Evolutionary conservation across 2,888 invertebrate genomes (phyloP).

Genomic region (Cosmopolites sordidus): DNA sequence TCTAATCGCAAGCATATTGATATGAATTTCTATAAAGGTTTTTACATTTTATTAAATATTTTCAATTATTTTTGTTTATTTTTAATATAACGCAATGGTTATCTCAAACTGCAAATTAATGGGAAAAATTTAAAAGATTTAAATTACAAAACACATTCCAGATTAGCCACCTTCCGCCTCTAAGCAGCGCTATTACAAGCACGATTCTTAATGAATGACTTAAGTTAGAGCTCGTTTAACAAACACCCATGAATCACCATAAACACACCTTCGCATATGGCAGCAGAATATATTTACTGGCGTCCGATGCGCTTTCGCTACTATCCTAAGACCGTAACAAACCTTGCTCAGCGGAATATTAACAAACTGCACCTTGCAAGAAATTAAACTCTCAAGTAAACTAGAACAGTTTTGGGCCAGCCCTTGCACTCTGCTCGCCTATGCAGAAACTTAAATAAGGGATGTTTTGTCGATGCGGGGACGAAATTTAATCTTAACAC

Average conservation of each 20-base stretch:
- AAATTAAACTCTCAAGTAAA: constrained; percentile 16
- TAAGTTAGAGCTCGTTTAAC: not conserved
- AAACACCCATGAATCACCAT: not conserved
- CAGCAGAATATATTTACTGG: constrained; percentile 4
- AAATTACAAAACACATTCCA: too few relatives aligned
- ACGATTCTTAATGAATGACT: too few relatives aligned
- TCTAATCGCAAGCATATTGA: too few relatives aligned
- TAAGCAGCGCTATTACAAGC: too few relatives aligned
- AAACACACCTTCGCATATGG: not conserved
- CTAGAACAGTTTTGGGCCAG: constrained; percentile 11
- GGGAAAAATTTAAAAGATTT: too few relatives aligned
- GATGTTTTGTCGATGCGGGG: constrained; percentile 10
- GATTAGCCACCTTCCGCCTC: too few relatives aligned
- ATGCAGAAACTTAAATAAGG: constrained; percentile 14
- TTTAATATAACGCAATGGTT: too few relatives aligned
- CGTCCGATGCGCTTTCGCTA: constrained; percentile 3
- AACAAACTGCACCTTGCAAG: constrained; percentile 15
- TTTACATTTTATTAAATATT: too few relatives aligned
- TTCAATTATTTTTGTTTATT: too few relatives aligned
- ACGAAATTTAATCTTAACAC: constrained; percentile 11
- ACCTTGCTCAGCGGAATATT: constrained; percentile 15
- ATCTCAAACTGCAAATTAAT: too few relatives aligned
- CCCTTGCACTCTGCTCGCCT: constrained; percentile 11
- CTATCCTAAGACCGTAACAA: constrained; percentile 3
- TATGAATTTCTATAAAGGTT: too few relatives aligned